These are phyloP conservation scores for Phytoseiulus persimilis DNA, from an alignment of 2,888 invertebrate species.

Conservation along the genomic window DNA sequence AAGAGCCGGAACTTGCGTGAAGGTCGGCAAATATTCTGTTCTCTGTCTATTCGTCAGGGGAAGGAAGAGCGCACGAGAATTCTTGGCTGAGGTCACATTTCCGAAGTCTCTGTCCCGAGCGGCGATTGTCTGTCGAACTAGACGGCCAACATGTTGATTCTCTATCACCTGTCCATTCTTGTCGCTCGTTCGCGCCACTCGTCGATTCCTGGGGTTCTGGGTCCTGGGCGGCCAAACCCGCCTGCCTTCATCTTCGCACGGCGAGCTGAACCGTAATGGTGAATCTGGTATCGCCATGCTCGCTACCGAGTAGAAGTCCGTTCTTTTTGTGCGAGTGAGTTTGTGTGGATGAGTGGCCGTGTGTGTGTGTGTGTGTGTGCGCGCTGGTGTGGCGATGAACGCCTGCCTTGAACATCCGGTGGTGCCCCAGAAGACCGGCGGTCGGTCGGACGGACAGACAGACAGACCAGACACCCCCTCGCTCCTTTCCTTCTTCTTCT, in stretches of 20 bases:
- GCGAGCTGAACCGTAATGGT: not conserved
- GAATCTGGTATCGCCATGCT: not conserved
- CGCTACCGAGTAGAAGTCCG: not conserved
- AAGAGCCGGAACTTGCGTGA: too few species aligned
- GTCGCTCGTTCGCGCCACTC: not conserved
- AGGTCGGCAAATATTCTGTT: not conserved
- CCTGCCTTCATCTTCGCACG: not conserved
- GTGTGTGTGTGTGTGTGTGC: constrained; percentile 12
- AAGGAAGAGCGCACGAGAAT: not conserved
- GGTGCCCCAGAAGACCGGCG: not conserved
- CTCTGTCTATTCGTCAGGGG: not conserved
- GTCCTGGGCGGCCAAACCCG: not conserved
- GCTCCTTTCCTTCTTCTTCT: not conserved
- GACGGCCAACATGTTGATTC: not conserved
- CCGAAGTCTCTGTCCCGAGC: not conserved
- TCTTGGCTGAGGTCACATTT: not conserved
- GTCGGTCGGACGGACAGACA: not conserved
- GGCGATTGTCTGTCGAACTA: not conserved
- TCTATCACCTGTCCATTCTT: not conserved
- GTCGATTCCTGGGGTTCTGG: not conserved
- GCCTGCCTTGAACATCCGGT: not conserved
- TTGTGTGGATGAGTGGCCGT: not conserved
- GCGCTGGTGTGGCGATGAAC: not conserved
- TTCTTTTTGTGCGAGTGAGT: constrained; percentile 6
- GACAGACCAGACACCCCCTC: constrained; percentile 18